Evolutionary conservation across 2,797 vertebrate species (phyloP), one percentile per base, ranked within the genome.

Genomic region (Podarcis lilfordi): DNA sequence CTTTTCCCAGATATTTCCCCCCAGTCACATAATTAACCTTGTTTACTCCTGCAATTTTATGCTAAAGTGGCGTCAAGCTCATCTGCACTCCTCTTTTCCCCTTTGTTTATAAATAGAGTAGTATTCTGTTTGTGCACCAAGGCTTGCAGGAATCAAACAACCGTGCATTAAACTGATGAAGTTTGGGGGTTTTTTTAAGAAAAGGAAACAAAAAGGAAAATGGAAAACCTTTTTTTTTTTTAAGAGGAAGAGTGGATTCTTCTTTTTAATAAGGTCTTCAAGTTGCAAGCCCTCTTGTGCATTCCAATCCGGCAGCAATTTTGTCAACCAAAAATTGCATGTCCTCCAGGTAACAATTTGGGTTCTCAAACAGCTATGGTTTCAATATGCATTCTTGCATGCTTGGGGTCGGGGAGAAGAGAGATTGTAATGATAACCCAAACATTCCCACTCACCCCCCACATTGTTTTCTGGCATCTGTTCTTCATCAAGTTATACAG

Each of bases 61-160:
- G 78, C 84, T 88, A 86, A 85, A 95, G 89, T 87, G 91, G 37
- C 89, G 94, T 89, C 79, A 88, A 90, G 86, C 91, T 88, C 91
- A 87, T 80, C 25, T 23, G 87, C 93, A 91, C 93, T 90, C 90
- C 83, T 90, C 90, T 80, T 93, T 88, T 64, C 85, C 82, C 64
- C 68, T 93, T 81, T 11, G 66, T 87, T 92, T 93, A 95, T 91
- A 95, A 95, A 95, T 95, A 95, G 92, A 86, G 89, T 86, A 95
- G 91, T 93, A 91, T 0, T 0, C 72, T 91, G 90, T 88, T 91
- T 93, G 68, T 35, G 19, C 91, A 91, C n/a, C 25, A 92, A 55
- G 88, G 88, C 83, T 89, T 91, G 76, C 69, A 0, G 84, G 91
- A 95, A 91, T 45, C 89, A 86, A 91, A 88, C 66, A 89, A 86